These are phyloP conservation scores for Rotaria magnacalcarata DNA, from an alignment of 2,888 invertebrate species.

Conservation along the genomic window DNA sequence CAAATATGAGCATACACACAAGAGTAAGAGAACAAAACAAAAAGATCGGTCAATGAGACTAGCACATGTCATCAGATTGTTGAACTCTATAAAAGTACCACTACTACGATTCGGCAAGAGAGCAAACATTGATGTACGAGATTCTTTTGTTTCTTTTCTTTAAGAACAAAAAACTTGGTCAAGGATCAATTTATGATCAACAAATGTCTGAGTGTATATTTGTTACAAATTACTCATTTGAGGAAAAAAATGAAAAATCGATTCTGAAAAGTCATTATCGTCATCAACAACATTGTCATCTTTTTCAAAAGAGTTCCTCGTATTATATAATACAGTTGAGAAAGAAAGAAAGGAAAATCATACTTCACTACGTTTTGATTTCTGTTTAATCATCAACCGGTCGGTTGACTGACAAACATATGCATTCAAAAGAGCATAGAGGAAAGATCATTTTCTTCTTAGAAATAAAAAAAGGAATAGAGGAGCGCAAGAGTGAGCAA, in stretches of 20 bases:
- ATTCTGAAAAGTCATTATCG: background rate
- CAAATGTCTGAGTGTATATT: conserved; percentile 24
- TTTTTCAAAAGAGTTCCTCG: background rate
- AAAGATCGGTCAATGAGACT: conserved; percentile 28
- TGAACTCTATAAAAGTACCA: conserved; percentile 22
- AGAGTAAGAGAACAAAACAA: background rate
- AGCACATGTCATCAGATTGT: conserved; percentile 12
- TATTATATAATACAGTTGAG: background rate
- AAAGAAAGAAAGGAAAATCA: background rate
- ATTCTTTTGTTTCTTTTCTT: conserved; percentile 16
- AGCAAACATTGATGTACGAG: background rate
- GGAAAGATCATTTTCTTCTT: conserved; percentile 26
- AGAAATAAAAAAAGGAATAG: background rate
- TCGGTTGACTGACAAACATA: conserved; percentile 8
- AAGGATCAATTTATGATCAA: conserved; percentile 29
- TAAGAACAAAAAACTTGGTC: background rate
- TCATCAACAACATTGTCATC: background rate
- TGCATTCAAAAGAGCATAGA: background rate
- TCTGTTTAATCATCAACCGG: background rate
- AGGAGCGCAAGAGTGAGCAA: background rate
- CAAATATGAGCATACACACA: background rate
- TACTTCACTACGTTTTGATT: conserved; percentile 7
- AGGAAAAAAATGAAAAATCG: background rate
- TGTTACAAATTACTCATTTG: background rate
- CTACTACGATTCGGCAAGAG: background rate